Percentiles rank a stretch among this genome's conserved stretches.
Evolutionary conservation across 2,113 vertebrate genomes (phyloP).

Genomic region (Indicator indicator): DNA sequence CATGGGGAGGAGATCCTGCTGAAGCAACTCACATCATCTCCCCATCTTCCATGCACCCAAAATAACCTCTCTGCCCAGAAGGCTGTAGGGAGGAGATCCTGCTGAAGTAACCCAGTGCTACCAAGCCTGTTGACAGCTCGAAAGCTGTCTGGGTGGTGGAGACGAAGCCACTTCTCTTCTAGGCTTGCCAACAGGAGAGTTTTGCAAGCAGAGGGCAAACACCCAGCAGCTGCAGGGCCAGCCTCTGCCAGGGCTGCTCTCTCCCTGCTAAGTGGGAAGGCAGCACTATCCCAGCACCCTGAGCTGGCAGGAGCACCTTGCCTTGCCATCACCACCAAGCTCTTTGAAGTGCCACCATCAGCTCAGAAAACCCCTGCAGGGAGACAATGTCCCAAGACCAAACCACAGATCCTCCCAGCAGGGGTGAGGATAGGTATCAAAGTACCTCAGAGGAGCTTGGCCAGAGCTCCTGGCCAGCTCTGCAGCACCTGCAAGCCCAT

Average conservation of each 20-base stretch:
- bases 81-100: too few species aligned
- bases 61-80: too few species aligned
- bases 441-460: not conserved
- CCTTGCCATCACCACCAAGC: not conserved
- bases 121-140: not conserved
- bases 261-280: not conserved
- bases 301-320: not conserved
- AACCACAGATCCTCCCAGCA: not conserved
- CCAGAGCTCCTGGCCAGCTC: not conserved
- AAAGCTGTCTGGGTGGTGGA: not conserved
- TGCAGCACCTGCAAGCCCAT: not conserved
- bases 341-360: not conserved
- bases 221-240: not conserved
- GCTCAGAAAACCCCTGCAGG: not conserved
- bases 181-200: not conserved
- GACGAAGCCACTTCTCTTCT: not conserved
- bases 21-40: too few species aligned
- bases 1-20: too few species aligned
- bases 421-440: not conserved
- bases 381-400: rapidly evolving
- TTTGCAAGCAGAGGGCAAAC: not conserved
- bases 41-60: too few species aligned
- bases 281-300: not conserved
- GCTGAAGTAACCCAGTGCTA: not conserved
- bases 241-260: not conserved